A percentile compares a stretch with the other conserved stretches of the same genome.
phyloP scores from a whole-genome alignment of 2,888 invertebrate species.

The Coleophora flavipennella region DNA sequence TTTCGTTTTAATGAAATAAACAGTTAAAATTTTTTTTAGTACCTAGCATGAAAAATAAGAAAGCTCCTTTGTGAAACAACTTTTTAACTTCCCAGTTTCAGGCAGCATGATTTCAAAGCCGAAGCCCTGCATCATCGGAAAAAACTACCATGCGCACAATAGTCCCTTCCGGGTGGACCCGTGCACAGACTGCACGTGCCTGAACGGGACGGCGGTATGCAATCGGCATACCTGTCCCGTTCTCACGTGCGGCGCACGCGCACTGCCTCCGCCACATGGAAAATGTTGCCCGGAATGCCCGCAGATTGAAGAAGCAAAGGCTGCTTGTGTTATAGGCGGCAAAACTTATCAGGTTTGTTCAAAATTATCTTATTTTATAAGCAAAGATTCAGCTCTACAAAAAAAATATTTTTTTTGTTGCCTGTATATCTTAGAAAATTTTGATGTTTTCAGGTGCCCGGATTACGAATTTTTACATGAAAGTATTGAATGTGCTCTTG shows the following conservation, averaged over 20 bases:
- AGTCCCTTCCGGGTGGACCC: constrained; percentile 78
- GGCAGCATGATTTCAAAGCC: constrained; percentile 31
- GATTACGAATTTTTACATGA: too few relatives aligned
- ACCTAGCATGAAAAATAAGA: too few relatives aligned
- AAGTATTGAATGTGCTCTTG: too few relatives aligned
- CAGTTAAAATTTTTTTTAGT: too few relatives aligned
- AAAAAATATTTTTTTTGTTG: too few relatives aligned
- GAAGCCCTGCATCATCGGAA: constrained; percentile 80
- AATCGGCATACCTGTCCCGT: constrained; percentile 88
- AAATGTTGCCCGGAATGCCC: constrained; percentile 86
- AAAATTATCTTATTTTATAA: too few relatives aligned
- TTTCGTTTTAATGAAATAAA: too few relatives aligned
- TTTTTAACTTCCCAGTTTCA: constrained; percentile 32
- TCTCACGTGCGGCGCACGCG: constrained; percentile 87
- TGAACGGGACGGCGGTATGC: constrained; percentile 86
- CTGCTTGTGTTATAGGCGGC: constrained; percentile 77
- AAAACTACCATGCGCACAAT: constrained; percentile 76
- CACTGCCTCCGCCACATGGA: constrained; percentile 75
- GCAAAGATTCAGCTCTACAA: too few relatives aligned
- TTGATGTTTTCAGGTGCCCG: too few relatives aligned
- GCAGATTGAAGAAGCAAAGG: constrained; percentile 77
- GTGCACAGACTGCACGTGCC: constrained; percentile 89
- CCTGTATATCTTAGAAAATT: too few relatives aligned
- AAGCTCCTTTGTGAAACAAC: too few relatives aligned
- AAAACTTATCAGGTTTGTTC: constrained; percentile 79